A percentile compares a stretch with the other conserved stretches of the same genome.
These are phyloP conservation scores for Scolopax mira DNA, from an alignment of 2,113 vertebrate genomes.

Conservation along the genomic window DNA sequence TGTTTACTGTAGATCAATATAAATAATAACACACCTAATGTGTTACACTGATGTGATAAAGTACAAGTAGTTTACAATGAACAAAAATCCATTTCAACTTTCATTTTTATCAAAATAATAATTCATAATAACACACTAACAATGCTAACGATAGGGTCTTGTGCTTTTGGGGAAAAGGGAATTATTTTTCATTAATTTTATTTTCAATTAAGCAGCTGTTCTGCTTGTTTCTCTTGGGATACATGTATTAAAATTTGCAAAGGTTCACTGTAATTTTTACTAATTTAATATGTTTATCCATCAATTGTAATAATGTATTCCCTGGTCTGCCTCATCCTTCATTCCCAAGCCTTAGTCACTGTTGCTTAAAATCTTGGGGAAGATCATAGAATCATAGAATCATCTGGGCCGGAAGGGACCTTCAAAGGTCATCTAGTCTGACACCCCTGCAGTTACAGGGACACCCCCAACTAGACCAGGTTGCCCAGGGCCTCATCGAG, in stretches of 20 bases:
- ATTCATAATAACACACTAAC: not conserved
- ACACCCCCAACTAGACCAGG: too few relatives aligned
- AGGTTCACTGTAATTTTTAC: not conserved
- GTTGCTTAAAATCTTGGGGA: not conserved
- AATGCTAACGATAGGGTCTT: not conserved
- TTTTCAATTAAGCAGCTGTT: not conserved
- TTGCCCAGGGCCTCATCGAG: too few relatives aligned
- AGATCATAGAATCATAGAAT: too few relatives aligned
- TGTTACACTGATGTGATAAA: not conserved
- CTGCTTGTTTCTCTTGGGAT: not conserved
- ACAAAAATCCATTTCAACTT: not conserved
- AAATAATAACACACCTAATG: not conserved
- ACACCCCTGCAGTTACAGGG: too few relatives aligned
- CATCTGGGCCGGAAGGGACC: too few relatives aligned
- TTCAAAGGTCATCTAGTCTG: too few relatives aligned
- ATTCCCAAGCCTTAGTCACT: not conserved
- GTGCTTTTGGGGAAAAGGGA: not conserved
- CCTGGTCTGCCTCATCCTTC: not conserved
- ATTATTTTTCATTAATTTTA: slow-evolving; percentile 19
- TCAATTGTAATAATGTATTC: not conserved
- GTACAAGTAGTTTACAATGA: not conserved
- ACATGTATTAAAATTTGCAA: not conserved
- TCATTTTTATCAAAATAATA: not conserved
- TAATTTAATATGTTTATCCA: not conserved
- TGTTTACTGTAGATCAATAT: not conserved